These are phyloP conservation scores for Tachyglossus aculeatus DNA, from an alignment of 2,797 vertebrate species.

Conservation along the genomic window DNA sequence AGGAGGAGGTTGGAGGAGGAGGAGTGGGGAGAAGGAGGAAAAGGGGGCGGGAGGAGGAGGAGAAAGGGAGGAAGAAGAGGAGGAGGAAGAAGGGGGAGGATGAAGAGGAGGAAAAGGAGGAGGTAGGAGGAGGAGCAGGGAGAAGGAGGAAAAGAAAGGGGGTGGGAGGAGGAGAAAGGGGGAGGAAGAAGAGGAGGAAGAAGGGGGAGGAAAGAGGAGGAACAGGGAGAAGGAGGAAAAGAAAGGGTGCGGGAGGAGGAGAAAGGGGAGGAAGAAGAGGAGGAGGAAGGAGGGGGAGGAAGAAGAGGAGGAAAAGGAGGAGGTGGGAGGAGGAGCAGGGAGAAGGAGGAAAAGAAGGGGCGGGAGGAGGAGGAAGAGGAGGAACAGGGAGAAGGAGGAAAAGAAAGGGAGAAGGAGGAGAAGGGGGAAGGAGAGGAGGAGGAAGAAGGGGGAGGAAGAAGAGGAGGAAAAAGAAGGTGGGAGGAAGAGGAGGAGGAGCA, in stretches of 20 bases:
- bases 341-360: too few species aligned
- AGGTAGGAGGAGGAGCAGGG: background rate
- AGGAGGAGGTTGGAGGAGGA: background rate
- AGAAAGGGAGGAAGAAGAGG: background rate
- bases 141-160: background rate
- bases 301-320: background rate
- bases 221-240: background rate
- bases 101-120: background rate
- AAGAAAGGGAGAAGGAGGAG: too few species aligned
- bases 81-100: background rate
- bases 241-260: background rate
- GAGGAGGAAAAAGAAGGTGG: too few species aligned
- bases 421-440: too few species aligned
- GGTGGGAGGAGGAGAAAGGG: too few species aligned
- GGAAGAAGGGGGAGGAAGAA: too few species aligned
- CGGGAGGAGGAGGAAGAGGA: too few species aligned
- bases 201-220: background rate
- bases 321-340: too few species aligned
- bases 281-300: background rate
- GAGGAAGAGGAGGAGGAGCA: too few species aligned
- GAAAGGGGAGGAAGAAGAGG: too few species aligned
- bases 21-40: too few species aligned
- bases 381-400: too few species aligned
- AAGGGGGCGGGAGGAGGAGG: background rate
- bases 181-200: background rate